Percentiles rank a stretch among this genome's conserved stretches.
phyloP scores from a whole-genome alignment of 2,797 vertebrate genomes.

The Chrysocyon brachyurus region DNA sequence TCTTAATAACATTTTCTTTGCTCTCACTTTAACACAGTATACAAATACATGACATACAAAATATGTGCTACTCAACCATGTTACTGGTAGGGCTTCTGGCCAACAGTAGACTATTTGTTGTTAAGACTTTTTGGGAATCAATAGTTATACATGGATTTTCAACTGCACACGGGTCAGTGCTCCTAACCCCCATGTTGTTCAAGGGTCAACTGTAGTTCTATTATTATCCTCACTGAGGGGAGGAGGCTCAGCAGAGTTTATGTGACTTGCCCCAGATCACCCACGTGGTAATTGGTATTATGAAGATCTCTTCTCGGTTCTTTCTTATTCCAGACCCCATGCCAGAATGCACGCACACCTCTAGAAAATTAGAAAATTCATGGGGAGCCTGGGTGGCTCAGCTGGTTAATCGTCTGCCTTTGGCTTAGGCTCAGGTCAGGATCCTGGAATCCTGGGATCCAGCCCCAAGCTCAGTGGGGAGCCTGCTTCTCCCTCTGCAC shows the following conservation, averaged over 20 bases:
- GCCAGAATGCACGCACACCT: not conserved
- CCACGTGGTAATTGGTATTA: not conserved
- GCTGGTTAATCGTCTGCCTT: too few relatives aligned
- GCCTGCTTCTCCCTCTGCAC: too few relatives aligned
- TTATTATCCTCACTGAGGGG: not conserved
- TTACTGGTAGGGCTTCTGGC: not conserved
- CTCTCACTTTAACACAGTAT: not conserved
- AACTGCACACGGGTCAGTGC: fast-evolving
- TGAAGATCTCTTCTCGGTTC: not conserved
- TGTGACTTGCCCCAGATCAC: not conserved
- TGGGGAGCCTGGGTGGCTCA: too few relatives aligned
- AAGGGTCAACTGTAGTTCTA: not conserved
- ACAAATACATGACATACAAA: not conserved
- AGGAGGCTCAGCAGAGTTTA: not conserved
- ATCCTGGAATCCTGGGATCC: too few relatives aligned
- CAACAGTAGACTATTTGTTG: not conserved
- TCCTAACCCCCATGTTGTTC: not conserved
- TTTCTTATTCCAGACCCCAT: not conserved
- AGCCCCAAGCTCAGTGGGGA: too few relatives aligned
- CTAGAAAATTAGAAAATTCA: not conserved
- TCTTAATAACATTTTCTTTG: not conserved
- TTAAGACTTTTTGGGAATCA: not conserved
- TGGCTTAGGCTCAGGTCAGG: too few relatives aligned
- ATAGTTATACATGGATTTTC: not conserved
- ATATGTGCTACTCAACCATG: not conserved